Conservation (phyloP, 1,140 invertebrate species). For the Oryctes rhinoceros region DNA sequence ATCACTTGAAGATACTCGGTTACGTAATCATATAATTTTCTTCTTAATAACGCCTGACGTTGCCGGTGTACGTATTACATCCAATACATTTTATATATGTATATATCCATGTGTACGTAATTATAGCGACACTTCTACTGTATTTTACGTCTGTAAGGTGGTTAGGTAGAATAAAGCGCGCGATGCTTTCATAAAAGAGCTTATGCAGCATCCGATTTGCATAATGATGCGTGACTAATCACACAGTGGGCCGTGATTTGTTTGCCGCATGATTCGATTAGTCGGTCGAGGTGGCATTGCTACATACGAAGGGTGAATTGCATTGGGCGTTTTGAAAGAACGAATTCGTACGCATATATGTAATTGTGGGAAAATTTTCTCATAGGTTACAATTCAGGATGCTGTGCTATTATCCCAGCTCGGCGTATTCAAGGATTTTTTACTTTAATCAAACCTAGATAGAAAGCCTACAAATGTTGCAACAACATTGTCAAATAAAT, state of each 20-base stretch:
- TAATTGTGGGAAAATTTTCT: background rate
- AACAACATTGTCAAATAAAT: no score
- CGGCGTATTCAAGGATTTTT: no score
- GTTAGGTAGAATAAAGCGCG: conserved; percentile 26
- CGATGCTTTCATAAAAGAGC: conserved; percentile 37
- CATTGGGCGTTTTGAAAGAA: background rate
- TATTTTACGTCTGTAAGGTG: conserved; percentile 27
- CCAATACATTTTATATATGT: no score
- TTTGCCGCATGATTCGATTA: conserved; percentile 49
- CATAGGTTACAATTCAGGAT: background rate
- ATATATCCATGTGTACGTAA: background rate
- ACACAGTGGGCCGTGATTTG: conserved; percentile 49
- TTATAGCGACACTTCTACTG: background rate
- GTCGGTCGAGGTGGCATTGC: conserved; percentile 38
- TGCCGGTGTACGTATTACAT: background rate
- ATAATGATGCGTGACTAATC: conserved; percentile 51
- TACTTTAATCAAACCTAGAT: no score
- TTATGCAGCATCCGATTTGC: conserved; percentile 45
- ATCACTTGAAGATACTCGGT: no score
- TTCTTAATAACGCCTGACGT: background rate
- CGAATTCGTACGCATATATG: conserved; percentile 1
- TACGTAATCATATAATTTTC: conserved; percentile 2
- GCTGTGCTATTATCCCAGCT: background rate
- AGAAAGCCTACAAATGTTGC: no score
- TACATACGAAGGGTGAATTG: conserved; percentile 35